Conservation (phyloP, 2,797 vertebrate species). For the Sebastes aleutianus region DNA sequence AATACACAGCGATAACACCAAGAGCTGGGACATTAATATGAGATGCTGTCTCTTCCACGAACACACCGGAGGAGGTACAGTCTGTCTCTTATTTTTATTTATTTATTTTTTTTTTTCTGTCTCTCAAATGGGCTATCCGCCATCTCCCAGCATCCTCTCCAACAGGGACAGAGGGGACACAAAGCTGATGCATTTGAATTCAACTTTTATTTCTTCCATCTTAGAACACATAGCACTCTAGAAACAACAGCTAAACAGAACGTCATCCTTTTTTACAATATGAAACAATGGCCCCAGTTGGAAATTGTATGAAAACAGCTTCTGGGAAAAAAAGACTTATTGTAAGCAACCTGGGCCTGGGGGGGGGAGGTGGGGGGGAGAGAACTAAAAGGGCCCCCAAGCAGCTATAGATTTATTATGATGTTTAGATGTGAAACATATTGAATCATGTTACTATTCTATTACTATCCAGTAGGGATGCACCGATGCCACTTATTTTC, state of each 20-base stretch:
- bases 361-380: too few species aligned
- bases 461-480: too few species aligned
- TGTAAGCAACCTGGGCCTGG: too few species aligned
- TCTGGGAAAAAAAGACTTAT: too few species aligned
- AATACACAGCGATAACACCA: conserved; percentile 18
- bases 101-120: neutral
- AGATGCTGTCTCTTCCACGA: conserved; percentile 17
- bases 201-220: neutral
- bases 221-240: neutral
- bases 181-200: neutral
- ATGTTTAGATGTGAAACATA: too few species aligned
- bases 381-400: too few species aligned
- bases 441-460: too few species aligned
- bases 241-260: neutral
- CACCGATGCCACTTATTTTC: too few species aligned
- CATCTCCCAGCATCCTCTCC: conserved; percentile 9
- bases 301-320: neutral
- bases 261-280: too few species aligned
- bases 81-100: neutral
- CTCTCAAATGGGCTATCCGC: neutral
- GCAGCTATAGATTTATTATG: too few species aligned
- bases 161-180: neutral
- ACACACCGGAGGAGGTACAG: conserved; percentile 17
- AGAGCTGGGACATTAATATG: conserved; percentile 33
- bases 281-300: too few species aligned